Conservation (phyloP, 2,888 invertebrate genomes). For the Rhagonycha fulva region DNA sequence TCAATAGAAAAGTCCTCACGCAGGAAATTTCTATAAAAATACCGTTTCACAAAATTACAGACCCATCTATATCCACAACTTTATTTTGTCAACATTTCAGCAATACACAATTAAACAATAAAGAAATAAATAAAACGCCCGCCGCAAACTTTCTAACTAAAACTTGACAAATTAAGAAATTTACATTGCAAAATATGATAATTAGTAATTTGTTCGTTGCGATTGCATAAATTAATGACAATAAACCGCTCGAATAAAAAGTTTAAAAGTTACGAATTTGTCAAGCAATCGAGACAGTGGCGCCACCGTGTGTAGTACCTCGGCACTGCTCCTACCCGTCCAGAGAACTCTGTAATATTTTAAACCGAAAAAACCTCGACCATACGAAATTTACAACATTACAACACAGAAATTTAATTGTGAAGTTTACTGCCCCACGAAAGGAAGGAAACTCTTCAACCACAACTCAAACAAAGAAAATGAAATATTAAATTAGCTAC, state of each 20-base stretch:
- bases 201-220: not conserved
- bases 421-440: no score
- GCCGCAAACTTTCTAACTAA: not conserved
- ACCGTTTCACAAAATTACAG: not conserved
- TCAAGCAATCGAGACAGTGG: not conserved
- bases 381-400: not conserved
- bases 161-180: not conserved
- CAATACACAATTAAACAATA: not conserved
- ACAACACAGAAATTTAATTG: no score
- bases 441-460: no score
- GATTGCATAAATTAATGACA: not conserved
- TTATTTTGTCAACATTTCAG: not conserved
- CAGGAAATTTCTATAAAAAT: not conserved
- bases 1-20: slow-evolving; percentile 16
- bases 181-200: not conserved
- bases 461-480: no score
- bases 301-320: not conserved
- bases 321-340: not conserved
- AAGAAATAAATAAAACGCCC: not conserved
- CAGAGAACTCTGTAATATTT: not conserved
- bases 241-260: not conserved
- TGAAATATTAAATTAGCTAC: no score
- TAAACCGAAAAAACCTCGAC: not conserved
- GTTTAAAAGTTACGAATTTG: not conserved
- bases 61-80: not conserved